Conservation (phyloP, 2,888 invertebrate species). For the Hyppa rectilinea region DNA sequence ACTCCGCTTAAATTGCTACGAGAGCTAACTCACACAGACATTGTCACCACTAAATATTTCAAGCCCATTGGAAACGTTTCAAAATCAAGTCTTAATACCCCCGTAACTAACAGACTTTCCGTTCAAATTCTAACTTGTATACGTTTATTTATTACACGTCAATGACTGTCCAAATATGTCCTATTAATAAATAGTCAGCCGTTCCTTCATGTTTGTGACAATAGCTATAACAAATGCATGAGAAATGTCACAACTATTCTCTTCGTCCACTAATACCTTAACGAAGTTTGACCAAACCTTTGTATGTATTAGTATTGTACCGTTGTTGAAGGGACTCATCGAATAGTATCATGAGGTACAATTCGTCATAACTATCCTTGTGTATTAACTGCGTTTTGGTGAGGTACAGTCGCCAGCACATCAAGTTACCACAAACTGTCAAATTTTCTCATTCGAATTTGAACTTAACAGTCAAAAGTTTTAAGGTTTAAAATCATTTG, state of each 20-base stretch:
- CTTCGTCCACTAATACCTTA: slow-evolving; percentile 60
- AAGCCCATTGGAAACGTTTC: slow-evolving; percentile 37
- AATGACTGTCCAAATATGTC: slow-evolving; percentile 86
- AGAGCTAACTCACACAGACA: neutral
- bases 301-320: slow-evolving; percentile 46
- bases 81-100: slow-evolving; percentile 42
- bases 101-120: slow-evolving; percentile 64
- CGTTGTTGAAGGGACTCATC: slow-evolving; percentile 26
- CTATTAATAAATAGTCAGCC: slow-evolving; percentile 85
- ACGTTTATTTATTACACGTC: slow-evolving; percentile 83
- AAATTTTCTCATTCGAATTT: too few relatives aligned
- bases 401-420: neutral
- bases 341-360: slow-evolving; percentile 18
- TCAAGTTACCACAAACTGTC: too few relatives aligned
- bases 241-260: slow-evolving; percentile 75
- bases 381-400: neutral
- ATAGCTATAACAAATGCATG: slow-evolving; percentile 80
- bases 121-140: slow-evolving; percentile 71
- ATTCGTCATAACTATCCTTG: slow-evolving; percentile 43
- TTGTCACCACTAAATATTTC: slow-evolving; percentile 48
- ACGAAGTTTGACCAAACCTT: slow-evolving; percentile 42
- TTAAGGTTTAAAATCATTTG: too few relatives aligned
- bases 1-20: neutral
- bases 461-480: too few relatives aligned
- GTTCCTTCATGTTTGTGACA: slow-evolving; percentile 73